Percentiles rank a stretch among this genome's conserved stretches.
Evolutionary conservation across 2,888 invertebrate species (phyloP).

Genomic region (Beris morrisii): DNA sequence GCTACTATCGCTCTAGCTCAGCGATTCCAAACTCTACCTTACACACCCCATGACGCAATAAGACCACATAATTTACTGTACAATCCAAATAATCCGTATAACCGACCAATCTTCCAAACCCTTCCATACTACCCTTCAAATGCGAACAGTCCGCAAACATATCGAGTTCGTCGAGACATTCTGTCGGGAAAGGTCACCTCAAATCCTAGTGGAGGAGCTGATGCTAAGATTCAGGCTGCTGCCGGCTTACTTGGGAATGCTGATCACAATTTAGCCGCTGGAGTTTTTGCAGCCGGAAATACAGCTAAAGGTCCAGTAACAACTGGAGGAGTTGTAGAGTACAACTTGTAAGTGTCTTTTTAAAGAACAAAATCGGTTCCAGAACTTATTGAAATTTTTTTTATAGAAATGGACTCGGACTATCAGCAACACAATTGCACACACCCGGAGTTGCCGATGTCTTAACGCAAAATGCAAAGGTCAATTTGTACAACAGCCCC

Average conservation of each 20-base stretch:
- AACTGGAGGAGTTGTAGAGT: constrained; percentile 45
- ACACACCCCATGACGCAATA: constrained; percentile 1
- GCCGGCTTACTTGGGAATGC: constrained; percentile 41
- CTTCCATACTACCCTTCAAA: not conserved
- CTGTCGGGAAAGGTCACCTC: constrained; percentile 38
- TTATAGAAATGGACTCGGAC: constrained; percentile 45
- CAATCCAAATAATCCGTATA: not conserved
- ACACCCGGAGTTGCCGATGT: constrained; percentile 42
- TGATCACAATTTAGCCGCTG: constrained; percentile 42
- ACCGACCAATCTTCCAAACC: not conserved
- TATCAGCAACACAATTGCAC: constrained; percentile 45
- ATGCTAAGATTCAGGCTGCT: constrained; percentile 40
- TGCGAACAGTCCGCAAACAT: not conserved
- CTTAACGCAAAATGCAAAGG: constrained; percentile 38
- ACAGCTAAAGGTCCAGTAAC: constrained; percentile 44
- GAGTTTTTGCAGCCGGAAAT: constrained; percentile 47
- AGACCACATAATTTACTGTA: not conserved
- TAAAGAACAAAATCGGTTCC: not conserved
- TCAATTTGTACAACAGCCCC: constrained; percentile 11
- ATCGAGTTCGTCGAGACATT: constrained; percentile 7
- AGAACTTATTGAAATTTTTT: not conserved
- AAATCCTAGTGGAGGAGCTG: constrained; percentile 44
- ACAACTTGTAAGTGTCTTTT: constrained; percentile 45
- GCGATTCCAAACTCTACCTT: not conserved
- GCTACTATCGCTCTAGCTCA: not conserved